A percentile compares a stretch with the other conserved stretches of the same genome.
phyloP scores from a whole-genome alignment of 2,797 vertebrate genomes.

The Manis pentadactyla region DNA sequence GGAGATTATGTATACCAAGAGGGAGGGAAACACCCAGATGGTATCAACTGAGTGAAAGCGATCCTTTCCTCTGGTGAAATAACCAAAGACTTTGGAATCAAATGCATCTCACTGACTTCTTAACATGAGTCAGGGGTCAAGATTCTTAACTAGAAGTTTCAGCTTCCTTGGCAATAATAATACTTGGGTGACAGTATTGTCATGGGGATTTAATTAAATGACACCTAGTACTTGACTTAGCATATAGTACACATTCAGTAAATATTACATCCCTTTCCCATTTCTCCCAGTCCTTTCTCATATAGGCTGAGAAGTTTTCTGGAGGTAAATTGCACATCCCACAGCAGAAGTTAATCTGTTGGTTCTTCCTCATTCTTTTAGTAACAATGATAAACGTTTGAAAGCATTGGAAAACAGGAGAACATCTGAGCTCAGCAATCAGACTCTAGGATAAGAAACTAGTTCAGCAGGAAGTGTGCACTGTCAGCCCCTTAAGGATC shows the following conservation, averaged over 20 bases:
- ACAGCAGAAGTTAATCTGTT: constrained; percentile 38
- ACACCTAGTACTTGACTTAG: neutral
- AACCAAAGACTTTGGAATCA: neutral
- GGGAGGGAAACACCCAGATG: neutral
- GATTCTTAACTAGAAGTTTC: constrained; percentile 31
- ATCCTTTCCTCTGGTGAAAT: neutral
- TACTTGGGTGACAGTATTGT: neutral
- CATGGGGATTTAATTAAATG: constrained; percentile 18
- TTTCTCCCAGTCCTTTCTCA: neutral
- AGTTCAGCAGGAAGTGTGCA: constrained; percentile 82
- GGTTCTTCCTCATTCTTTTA: constrained; percentile 55
- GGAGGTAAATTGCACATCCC: neutral
- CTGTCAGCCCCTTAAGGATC: constrained; percentile 74
- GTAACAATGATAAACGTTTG: constrained; percentile 45
- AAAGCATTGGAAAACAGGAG: constrained; percentile 54
- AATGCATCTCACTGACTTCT: constrained; percentile 31
- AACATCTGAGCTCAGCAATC: constrained; percentile 73
- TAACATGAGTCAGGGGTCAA: neutral
- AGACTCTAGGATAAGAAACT: constrained; percentile 80
- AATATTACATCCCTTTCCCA: constrained; percentile 14
- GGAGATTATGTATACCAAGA: neutral
- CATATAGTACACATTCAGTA: neutral
- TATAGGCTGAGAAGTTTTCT: constrained; percentile 41
- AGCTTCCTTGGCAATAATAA: constrained; percentile 15
- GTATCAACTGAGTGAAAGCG: neutral